Evolutionary conservation across 2,113 vertebrate genomes (phyloP).

Genomic region (Eulacestoma nigropectus): DNA sequence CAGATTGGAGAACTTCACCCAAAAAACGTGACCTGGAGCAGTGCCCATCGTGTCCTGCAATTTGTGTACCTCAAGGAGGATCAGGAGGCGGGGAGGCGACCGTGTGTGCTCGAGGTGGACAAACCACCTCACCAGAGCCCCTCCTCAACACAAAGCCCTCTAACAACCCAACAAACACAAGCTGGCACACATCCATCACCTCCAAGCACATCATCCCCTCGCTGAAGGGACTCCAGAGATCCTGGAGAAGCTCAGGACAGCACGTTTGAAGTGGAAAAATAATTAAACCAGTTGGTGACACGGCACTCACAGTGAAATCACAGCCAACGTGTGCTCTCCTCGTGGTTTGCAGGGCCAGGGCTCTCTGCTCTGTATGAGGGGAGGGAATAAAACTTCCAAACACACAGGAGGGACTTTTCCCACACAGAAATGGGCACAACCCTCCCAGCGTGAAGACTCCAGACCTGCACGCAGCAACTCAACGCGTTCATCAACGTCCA

Average conservation of each 20-base stretch:
- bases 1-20: neutral
- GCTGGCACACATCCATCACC: fast-evolving
- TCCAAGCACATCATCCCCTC: neutral
- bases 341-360: fast-evolving
- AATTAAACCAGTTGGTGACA: neutral
- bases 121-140: neutral
- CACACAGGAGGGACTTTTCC: neutral
- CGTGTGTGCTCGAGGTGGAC: fast-evolving
- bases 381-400: neutral
- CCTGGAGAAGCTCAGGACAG: neutral
- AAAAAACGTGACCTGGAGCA: neutral
- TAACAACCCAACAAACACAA: neutral
- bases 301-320: fast-evolving
- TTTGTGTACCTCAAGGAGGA: neutral
- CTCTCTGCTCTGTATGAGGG: neutral
- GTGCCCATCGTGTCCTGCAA: neutral
- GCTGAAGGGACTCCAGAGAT: neutral
- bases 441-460: fast-evolving
- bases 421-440: neutral
- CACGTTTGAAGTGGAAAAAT: neutral
- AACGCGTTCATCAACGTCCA: fast-evolving
- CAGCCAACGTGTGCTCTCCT: neutral
- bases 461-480: neutral
- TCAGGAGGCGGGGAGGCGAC: neutral
- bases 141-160: neutral